Base-by-base conservation (phyloP, 2,113 vertebrate species). In the Leucopsar rothschildi region DNA sequence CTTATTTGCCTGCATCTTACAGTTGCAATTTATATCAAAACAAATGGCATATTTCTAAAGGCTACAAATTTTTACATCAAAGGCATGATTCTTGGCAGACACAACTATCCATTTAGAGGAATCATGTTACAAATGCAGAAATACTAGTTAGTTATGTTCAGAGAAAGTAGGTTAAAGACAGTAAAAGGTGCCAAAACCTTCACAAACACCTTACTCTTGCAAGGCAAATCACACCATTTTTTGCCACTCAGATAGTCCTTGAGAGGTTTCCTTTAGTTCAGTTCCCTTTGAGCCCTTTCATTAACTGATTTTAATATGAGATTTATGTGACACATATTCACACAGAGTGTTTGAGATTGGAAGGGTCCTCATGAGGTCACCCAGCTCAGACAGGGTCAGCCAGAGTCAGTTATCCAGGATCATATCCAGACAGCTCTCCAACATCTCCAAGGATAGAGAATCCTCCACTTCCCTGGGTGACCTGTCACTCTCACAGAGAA, bases 21-120 rank as follows among this genome's bases (percentile, higher is more conserved):
- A 55, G 37, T 14, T 80, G 37, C 39, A 82, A 65, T 92, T 86
- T 61, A 42, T 63, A 61, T 65, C 29, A 83, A 53, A 93, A 94
- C 14, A 12, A 77, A 68, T 7, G 25, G 69, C 59, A 24, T 85
- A 75, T 94, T 95, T 91, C 87, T 79, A 85, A 92, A 86, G 76
- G 66, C 73, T 83, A 83, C 11, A 33, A 33, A 68, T 75, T 94
- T 94, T 94, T 87, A 86, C 56, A 93, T 86, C 63, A 92, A 96
- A 96, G 75, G 10, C 25, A 84, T 91, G 21, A 42, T 88, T 96
- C 76, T 93, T 97, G 88, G 71, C 88, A 88, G 42, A 92, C 89
- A 47, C 53, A 84, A 59, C 56, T 61, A 85, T 27, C 39, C 29
- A 55, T 86, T 83, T 90, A 91, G 45, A 89, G 29, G 9, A 86